Conservation (phyloP, 2,113 vertebrate species). For the Rhynchomys soricoides region DNA sequence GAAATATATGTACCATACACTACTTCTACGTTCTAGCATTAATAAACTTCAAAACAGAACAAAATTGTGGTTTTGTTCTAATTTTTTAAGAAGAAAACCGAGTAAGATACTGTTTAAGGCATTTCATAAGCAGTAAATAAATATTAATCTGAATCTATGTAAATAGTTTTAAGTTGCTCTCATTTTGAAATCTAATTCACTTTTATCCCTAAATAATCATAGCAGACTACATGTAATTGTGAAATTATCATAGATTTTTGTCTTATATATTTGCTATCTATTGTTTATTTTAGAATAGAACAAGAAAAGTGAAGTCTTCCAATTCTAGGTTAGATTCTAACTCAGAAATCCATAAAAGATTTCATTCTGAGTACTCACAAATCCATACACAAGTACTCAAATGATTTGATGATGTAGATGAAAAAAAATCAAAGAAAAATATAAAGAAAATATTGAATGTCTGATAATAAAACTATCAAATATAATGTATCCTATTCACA, state of each 20-base stretch:
- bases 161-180: neutral
- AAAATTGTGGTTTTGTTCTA: neutral
- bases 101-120: neutral
- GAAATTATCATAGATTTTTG: neutral
- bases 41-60: constrained; percentile 13
- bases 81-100: neutral
- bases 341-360: constrained; percentile 12
- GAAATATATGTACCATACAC: neutral
- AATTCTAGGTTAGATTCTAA: neutral
- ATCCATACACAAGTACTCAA: constrained; percentile 31
- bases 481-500: neutral
- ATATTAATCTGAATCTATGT: neutral
- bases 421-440: neutral
- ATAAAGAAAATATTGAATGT: constrained; percentile 26
- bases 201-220: neutral
- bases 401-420: neutral
- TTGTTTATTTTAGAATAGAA: constrained; percentile 1
- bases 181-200: neutral
- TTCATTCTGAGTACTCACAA: constrained; percentile 41
- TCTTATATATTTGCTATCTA: neutral
- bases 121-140: neutral
- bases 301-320: neutral
- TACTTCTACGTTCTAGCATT: neutral
- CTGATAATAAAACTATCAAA: constrained; percentile 9
- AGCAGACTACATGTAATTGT: neutral